These are phyloP conservation scores for Tachysurus fulvidraco DNA, from an alignment of 2,113 vertebrate species.

Conservation along the genomic window DNA sequence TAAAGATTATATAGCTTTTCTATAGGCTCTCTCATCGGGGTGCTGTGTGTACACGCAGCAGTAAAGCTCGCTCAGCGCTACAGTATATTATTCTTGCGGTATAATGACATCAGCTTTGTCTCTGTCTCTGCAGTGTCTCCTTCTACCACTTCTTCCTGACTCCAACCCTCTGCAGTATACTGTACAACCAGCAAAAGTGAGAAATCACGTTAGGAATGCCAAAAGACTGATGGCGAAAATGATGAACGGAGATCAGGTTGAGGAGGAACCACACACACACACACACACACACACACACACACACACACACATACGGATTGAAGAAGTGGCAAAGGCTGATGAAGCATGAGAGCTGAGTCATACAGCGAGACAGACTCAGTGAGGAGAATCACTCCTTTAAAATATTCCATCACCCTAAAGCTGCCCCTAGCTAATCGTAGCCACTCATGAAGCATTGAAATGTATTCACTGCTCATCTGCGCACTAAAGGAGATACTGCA, in stretches of 20 bases:
- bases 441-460: slow-evolving; percentile 18
- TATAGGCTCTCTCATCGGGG: background rate
- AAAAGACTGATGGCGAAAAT: slow-evolving; percentile 10
- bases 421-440: slow-evolving; percentile 16
- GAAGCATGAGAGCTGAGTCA: slow-evolving; percentile 27
- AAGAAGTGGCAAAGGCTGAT: slow-evolving; percentile 1
- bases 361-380: background rate
- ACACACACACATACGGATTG: background rate
- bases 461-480: slow-evolving; percentile 23
- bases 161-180: background rate
- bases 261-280: background rate
- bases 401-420: slow-evolving; percentile 32
- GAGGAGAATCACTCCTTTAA: slow-evolving; percentile 25
- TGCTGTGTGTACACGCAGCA: background rate
- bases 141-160: slow-evolving; percentile 19
- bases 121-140: slow-evolving; percentile 8
- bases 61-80: background rate
- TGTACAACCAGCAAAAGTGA: slow-evolving; percentile 20
- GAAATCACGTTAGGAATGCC: background rate
- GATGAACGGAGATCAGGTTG: slow-evolving; percentile 12
- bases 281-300: background rate
- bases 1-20: too few relatives aligned
- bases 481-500: slow-evolving; percentile 35
- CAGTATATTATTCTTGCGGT: background rate
- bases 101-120: slow-evolving; percentile 26